phyloP scores from a whole-genome alignment of 2,797 vertebrate species.

The Steatocranus sp. region DNA sequence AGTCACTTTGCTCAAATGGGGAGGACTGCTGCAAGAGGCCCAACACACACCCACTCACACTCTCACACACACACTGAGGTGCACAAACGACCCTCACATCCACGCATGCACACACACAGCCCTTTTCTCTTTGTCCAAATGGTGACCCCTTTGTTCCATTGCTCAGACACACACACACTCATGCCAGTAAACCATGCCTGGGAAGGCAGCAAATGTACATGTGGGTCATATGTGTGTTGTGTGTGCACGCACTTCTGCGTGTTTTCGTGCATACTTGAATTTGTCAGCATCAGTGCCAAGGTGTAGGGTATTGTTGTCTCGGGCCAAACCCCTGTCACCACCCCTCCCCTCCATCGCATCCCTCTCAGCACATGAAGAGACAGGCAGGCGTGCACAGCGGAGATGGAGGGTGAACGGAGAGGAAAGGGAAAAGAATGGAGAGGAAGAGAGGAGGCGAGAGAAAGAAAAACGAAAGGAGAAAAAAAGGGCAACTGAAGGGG shows the following conservation, averaged over 20 bases:
- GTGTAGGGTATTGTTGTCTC: conserved; percentile 38
- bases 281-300: conserved; percentile 28
- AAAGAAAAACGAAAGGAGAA: neutral
- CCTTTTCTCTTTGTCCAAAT: conserved; percentile 13
- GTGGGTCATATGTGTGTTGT: neutral
- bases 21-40: conserved; percentile 36
- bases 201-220: neutral
- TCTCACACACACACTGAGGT: neutral
- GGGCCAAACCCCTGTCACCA: conserved; percentile 29
- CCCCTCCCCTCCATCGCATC: neutral
- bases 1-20: conserved; percentile 32
- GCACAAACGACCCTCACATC: neutral
- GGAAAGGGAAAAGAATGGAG: neutral
- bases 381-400: neutral
- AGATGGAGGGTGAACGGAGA: neutral
- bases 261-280: conserved; percentile 8
- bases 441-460: neutral
- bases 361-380: neutral
- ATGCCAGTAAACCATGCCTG: neutral
- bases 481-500: conserved; percentile 12
- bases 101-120: neutral
- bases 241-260: neutral
- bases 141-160: conserved; percentile 48
- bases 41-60: conserved; percentile 10
- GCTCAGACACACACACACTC: neutral